Percentiles rank a stretch among this genome's conserved stretches.
Conservation (phyloP, 2,888 invertebrate genomes). For the Unio delphinus region DNA sequence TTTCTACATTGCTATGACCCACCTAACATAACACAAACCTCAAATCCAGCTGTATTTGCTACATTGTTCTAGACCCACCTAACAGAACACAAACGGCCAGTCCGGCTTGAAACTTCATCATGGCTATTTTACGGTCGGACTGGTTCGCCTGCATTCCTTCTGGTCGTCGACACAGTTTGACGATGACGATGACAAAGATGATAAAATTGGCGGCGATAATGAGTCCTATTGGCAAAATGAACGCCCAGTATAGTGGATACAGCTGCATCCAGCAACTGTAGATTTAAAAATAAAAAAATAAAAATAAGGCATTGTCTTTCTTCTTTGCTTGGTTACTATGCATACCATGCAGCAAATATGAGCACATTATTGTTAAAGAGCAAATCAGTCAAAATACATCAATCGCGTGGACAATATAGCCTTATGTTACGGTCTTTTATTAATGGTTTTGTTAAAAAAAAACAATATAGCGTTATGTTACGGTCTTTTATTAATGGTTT, state of each 20-base stretch:
- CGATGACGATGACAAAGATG: conserved; percentile 53
- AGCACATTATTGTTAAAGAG: too few species aligned
- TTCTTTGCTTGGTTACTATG: too few species aligned
- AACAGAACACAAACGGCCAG: conserved; percentile 51
- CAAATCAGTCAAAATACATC: too few species aligned
- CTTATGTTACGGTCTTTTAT: too few species aligned
- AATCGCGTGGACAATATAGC: too few species aligned
- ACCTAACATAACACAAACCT: too few species aligned
- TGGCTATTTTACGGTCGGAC: conserved; percentile 48
- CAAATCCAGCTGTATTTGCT: too few species aligned
- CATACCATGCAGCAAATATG: too few species aligned
- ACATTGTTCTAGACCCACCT: conserved; percentile 5
- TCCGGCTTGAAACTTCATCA: conserved; percentile 62
- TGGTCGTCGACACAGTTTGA: conserved; percentile 43
- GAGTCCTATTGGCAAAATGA: conserved; percentile 60
- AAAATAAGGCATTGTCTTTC: not conserved
- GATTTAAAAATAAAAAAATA: conserved; percentile 6
- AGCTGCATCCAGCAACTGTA: conserved; percentile 64
- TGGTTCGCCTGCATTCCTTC: conserved; percentile 70
- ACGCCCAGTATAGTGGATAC: conserved; percentile 58
- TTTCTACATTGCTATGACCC: too few species aligned
- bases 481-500: too few species aligned
- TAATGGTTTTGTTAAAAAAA: too few species aligned
- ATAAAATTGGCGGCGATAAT: conserved; percentile 53
- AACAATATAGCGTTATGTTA: too few species aligned